Evolutionary conservation across 2,888 invertebrate species (phyloP).

Genomic region (Acanthosepion pharaonis): DNA sequence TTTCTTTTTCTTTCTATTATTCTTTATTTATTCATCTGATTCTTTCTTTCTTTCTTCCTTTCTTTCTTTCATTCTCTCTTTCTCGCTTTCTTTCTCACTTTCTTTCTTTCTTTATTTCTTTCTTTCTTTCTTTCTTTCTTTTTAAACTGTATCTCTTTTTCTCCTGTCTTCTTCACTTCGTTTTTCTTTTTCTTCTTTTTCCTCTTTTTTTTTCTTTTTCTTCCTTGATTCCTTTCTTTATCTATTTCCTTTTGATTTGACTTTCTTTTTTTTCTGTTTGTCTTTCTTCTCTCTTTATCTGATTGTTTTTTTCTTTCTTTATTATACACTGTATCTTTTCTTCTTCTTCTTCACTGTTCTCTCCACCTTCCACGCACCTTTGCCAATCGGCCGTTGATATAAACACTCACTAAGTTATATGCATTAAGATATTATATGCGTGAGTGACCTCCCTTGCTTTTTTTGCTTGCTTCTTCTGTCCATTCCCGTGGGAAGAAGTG

Average conservation of each 20-base stretch:
- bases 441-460: neutral
- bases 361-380: neutral
- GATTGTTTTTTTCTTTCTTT: neutral
- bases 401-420: neutral
- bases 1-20: neutral
- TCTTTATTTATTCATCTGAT: neutral
- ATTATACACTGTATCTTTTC: neutral
- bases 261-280: neutral
- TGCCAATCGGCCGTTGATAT: neutral
- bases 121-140: neutral
- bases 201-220: neutral
- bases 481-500: neutral
- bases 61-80: neutral
- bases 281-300: neutral
- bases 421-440: conserved; percentile 20
- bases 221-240: too few species aligned
- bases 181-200: neutral
- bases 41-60: neutral
- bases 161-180: neutral
- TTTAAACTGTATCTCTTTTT: too few species aligned
- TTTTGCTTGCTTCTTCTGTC: neutral
- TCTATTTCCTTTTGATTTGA: too few species aligned
- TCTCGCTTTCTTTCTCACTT: neutral
- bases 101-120: fast-evolving
- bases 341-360: neutral